Percentiles rank a stretch among this genome's conserved stretches.
These are phyloP conservation scores for Malurus alboscapulatus DNA, from an alignment of 2,113 vertebrate genomes.

Conservation along the genomic window DNA sequence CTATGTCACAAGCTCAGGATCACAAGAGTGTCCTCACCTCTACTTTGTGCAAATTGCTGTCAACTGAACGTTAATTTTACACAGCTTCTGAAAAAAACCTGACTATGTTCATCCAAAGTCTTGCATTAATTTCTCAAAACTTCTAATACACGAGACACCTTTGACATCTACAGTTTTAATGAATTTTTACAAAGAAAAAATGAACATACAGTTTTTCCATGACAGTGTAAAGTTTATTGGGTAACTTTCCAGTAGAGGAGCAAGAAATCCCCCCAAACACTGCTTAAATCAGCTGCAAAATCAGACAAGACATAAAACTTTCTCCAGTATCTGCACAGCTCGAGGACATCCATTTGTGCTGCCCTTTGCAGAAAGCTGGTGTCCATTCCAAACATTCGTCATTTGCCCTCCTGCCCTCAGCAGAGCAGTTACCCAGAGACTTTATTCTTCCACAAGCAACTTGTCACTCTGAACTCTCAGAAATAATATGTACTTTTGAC, in stretches of 20 bases:
- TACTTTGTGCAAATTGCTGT: neutral
- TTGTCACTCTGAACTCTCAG: rapidly evolving
- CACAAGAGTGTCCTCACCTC: neutral
- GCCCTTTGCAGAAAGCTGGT: neutral
- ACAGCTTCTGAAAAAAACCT: neutral
- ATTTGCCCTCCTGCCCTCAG: too few species aligned
- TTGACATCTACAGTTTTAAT: neutral
- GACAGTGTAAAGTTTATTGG: neutral
- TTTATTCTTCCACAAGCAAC: neutral
- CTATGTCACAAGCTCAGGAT: neutral
- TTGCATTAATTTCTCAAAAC: neutral
- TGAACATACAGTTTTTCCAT: neutral
- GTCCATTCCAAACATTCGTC: rapidly evolving
- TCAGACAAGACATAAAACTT: neutral
- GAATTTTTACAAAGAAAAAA: neutral
- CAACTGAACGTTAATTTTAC: neutral
- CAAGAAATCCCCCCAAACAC: neutral
- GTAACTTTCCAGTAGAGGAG: neutral
- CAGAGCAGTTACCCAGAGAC: rapidly evolving
- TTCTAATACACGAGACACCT: neutral
- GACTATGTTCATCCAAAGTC: rapidly evolving
- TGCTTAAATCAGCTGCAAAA: neutral
- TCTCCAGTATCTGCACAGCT: neutral
- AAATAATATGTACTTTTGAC: rapidly evolving
- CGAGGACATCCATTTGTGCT: too few species aligned